These are phyloP conservation scores for Tinea trinotella DNA, from an alignment of 2,888 invertebrate species.

Conservation along the genomic window DNA sequence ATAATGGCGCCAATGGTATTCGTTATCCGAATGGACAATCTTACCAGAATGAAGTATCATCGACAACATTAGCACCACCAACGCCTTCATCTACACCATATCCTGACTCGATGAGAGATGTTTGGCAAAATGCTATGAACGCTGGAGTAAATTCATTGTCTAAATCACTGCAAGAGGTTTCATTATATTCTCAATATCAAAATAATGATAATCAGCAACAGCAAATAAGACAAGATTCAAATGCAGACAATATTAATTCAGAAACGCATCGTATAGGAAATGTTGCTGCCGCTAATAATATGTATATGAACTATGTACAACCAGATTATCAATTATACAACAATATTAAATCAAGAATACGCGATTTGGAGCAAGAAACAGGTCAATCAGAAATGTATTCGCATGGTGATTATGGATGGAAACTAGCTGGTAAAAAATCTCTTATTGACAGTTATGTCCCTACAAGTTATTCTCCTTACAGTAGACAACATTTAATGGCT, in stretches of 20 bases:
- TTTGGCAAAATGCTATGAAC: conserved; percentile 48
- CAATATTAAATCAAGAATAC: conserved; percentile 37
- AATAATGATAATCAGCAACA: conserved; percentile 38
- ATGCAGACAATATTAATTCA: conserved; percentile 35
- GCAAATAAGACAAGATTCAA: conserved; percentile 35
- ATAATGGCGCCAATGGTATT: conserved; percentile 54
- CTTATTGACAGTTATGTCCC: conserved; percentile 34
- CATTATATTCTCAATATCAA: conserved; percentile 40
- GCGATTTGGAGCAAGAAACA: conserved; percentile 46
- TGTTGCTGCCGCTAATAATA: conserved; percentile 49
- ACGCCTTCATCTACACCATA: conserved; percentile 43
- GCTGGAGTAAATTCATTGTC: conserved; percentile 35
- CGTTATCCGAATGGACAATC: conserved; percentile 48
- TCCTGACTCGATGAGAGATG: conserved; percentile 39
- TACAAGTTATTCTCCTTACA: conserved; percentile 31
- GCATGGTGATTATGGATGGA: conserved; percentile 66
- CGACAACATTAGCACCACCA: conserved; percentile 36
- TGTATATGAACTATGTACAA: conserved; percentile 51
- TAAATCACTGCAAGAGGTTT: conserved; percentile 46
- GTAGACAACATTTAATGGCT: conserved; percentile 38
- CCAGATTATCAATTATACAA: conserved; percentile 45
- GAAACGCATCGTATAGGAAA: conserved; percentile 49
- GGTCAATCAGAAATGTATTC: conserved; percentile 48
- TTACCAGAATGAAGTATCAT: conserved; percentile 46
- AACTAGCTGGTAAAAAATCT: conserved; percentile 50